Evolutionary conservation across 2,113 vertebrate species (phyloP), one percentile per base, ranked within the genome.

Genomic region (Leucopsar rothschildi): DNA sequence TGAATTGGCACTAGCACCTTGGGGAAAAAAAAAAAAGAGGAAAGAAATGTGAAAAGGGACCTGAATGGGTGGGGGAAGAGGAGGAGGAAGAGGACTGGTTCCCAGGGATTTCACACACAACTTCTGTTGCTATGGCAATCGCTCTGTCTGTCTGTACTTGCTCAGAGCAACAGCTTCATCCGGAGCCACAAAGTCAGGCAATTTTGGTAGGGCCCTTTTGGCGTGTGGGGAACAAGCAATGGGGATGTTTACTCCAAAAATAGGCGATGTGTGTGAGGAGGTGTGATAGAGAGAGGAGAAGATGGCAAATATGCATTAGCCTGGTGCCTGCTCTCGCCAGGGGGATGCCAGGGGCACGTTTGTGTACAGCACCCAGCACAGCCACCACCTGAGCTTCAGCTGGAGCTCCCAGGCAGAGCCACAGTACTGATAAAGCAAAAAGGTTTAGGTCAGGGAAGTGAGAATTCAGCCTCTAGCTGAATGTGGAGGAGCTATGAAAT

Each of bases 121-220:
- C 93, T 95, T 94, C 90, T 77, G 96, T 97, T 97, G 96, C 96
- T 88, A 97, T 97, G 94, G 94, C 92, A 96, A 97, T 97, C 2
- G 0, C 77, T 90, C 93, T 92, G 87, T 96, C 94, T 93, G 91
- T 94, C 94, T 92, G 90, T 83, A 95, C 90, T 91, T 90, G 85
- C 78, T 95, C 82, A 75, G 92, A 95, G 96, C 69, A 95, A 82
- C 79, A 94, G 85, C 90, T 89, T 94, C 94, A 86, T 60, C n/a
- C 0, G 0, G 50, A 96, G 85, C n/a, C 4, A 9, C 77, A 60
- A 15, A 73, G 55, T 72, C 90, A 90, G 86, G 49, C 53, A 89
- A 55, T 95, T 82, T 81, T 0, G 0, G 40, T 35, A 90, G 35
- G 80, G 85, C 24, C 68, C 21, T 93, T 73, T 65, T 60, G 64